A percentile compares a stretch with the other conserved stretches of the same genome.
These are phyloP conservation scores for Plagodis pulveraria DNA, from an alignment of 2,888 invertebrate species.

Conservation along the genomic window DNA sequence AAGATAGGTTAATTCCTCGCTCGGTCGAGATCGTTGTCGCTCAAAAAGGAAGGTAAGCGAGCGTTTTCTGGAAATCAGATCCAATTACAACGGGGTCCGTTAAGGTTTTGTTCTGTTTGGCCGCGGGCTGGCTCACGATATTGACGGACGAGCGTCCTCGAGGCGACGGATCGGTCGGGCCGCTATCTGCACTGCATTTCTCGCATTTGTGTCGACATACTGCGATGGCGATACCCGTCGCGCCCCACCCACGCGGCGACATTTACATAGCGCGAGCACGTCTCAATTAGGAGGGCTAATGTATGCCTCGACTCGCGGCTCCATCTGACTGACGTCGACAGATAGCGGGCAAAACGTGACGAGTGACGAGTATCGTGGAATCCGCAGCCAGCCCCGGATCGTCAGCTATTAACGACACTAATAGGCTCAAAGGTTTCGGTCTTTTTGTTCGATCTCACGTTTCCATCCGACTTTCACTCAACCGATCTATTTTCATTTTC, in stretches of 20 bases:
- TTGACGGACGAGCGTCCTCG: slow-evolving; percentile 69
- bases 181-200: slow-evolving; percentile 11
- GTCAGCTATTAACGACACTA: slow-evolving; percentile 76
- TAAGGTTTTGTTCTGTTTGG: slow-evolving; percentile 83
- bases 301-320: slow-evolving; percentile 81
- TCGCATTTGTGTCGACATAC: slow-evolving; percentile 5
- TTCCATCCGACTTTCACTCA: slow-evolving; percentile 28
- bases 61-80: slow-evolving; percentile 85
- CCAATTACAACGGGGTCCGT: slow-evolving; percentile 83
- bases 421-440: slow-evolving; percentile 64
- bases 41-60: slow-evolving; percentile 82
- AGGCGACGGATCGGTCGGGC: slow-evolving; percentile 65
- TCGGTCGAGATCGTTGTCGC: slow-evolving; percentile 81
- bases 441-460: slow-evolving; percentile 53
- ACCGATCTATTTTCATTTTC: slow-evolving; percentile 48
- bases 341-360: slow-evolving; percentile 82
- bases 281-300: slow-evolving; percentile 85
- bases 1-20: slow-evolving; percentile 85
- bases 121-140: slow-evolving; percentile 71
- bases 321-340: slow-evolving; percentile 79
- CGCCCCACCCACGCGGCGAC: slow-evolving; percentile 81
- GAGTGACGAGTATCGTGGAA: slow-evolving; percentile 78
- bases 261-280: slow-evolving; percentile 83
- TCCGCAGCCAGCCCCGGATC: slow-evolving; percentile 69
- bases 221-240: slow-evolving; percentile 22